phyloP scores from a whole-genome alignment of 1,140 invertebrate genomes.

The Melitaea cinxia region DNA sequence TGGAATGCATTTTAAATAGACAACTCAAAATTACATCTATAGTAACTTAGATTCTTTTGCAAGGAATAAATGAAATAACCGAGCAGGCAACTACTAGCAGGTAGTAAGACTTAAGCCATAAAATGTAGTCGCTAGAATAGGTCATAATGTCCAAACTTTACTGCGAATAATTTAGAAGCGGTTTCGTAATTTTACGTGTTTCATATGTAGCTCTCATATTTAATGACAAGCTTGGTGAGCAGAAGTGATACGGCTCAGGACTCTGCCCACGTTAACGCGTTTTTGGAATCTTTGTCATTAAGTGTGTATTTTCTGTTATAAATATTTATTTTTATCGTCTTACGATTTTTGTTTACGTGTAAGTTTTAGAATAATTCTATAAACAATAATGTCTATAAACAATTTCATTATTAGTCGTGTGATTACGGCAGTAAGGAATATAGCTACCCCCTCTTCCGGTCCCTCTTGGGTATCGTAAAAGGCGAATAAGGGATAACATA shows the following conservation, averaged over 20 bases:
- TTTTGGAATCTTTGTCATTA: background rate
- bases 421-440: too few species aligned
- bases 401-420: too few species aligned
- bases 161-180: background rate
- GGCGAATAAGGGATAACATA: too few species aligned
- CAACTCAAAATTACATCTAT: too few species aligned
- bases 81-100: background rate
- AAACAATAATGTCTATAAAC: too few species aligned
- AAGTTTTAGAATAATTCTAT: too few species aligned
- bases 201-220: background rate
- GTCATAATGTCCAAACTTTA: background rate
- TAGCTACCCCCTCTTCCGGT: too few species aligned
- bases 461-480: too few species aligned
- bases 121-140: background rate
- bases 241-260: background rate
- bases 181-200: background rate
- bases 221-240: background rate
- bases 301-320: background rate
- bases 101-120: background rate
- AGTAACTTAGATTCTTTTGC: too few species aligned
- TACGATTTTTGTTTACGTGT: too few species aligned
- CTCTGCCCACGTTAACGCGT: background rate
- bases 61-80: background rate
- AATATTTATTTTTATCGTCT: too few species aligned
- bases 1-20: too few species aligned